phyloP scores from a whole-genome alignment of 2,113 vertebrate genomes.

The Desmodus rotundus region DNA sequence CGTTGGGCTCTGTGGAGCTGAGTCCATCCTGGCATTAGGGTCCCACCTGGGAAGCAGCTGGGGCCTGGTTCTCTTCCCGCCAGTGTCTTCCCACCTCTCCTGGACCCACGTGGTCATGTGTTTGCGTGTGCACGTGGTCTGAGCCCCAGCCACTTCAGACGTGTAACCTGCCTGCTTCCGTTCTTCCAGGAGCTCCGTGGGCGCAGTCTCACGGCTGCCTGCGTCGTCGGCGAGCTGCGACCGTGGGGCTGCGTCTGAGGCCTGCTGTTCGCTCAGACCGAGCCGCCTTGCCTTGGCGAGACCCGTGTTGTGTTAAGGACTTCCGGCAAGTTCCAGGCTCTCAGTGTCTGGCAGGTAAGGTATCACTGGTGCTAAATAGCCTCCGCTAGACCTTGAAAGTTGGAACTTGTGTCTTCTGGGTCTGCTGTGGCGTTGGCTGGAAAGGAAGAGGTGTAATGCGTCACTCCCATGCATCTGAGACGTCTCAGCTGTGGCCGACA shows the following conservation, averaged over 20 bases:
- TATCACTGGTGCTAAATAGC: background rate
- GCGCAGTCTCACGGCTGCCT: constrained; percentile 24
- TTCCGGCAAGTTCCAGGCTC: constrained; percentile 27
- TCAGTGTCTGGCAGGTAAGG: constrained; percentile 76
- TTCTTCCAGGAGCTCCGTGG: constrained; percentile 54
- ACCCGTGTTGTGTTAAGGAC: constrained; percentile 23
- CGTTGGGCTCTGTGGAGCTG: no score
- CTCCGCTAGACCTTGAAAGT: background rate
- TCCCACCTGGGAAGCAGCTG: no score
- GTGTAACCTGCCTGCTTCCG: background rate
- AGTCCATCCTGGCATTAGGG: no score
- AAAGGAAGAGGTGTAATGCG: background rate
- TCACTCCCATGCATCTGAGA: background rate
- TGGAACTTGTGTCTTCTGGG: background rate
- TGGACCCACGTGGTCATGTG: no score
- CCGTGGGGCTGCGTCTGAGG: background rate
- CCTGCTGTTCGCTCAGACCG: constrained; percentile 36
- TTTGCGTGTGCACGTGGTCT: background rate
- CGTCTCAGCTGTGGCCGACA: background rate
- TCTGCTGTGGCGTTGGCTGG: background rate
- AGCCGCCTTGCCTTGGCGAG: constrained; percentile 59
- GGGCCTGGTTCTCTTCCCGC: no score
- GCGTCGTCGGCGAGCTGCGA: background rate
- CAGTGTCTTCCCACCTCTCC: no score
- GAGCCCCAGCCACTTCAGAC: background rate